phyloP scores from a whole-genome alignment of 2,888 invertebrate species.

The Diplazon laetatorius region DNA sequence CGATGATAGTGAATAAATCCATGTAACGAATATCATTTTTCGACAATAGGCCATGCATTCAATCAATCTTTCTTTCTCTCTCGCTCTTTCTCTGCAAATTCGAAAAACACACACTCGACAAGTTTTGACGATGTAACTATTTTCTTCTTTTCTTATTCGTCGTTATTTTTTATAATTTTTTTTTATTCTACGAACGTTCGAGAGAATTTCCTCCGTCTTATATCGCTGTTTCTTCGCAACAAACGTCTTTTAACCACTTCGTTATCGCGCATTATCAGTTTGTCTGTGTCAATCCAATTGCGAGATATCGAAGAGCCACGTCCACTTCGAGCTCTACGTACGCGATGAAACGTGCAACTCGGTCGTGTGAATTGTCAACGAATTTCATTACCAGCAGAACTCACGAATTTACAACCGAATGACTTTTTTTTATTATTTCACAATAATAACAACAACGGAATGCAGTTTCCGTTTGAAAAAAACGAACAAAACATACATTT shows the following conservation, averaged over 20 bases:
- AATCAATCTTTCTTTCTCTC: too few species aligned
- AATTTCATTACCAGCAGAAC: too few species aligned
- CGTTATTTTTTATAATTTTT: too few species aligned
- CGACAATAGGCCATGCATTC: too few species aligned
- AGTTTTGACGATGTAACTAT: too few species aligned
- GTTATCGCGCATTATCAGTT: conserved; percentile 37
- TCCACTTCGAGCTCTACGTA: neutral
- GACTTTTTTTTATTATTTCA: neutral
- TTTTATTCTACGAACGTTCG: neutral
- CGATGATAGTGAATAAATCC: too few species aligned
- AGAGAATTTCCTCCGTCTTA: conserved; percentile 3
- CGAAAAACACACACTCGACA: too few species aligned
- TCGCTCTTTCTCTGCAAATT: too few species aligned
- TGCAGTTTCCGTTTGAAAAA: too few species aligned
- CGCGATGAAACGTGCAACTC: neutral
- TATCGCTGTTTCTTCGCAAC: conserved; percentile 2
- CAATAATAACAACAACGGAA: neutral
- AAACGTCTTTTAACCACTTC: neutral
- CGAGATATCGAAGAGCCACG: conserved; percentile 39
- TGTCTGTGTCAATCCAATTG: conserved; percentile 55
- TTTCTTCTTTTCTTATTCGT: too few species aligned
- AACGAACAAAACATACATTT: too few species aligned
- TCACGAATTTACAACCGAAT: neutral
- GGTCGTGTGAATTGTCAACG: neutral
- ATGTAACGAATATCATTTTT: too few species aligned